Percentiles rank a stretch among this genome's conserved stretches.
Evolutionary conservation across 2,797 vertebrate species (phyloP).

Genomic region (Helicolenus hilgendorfi): DNA sequence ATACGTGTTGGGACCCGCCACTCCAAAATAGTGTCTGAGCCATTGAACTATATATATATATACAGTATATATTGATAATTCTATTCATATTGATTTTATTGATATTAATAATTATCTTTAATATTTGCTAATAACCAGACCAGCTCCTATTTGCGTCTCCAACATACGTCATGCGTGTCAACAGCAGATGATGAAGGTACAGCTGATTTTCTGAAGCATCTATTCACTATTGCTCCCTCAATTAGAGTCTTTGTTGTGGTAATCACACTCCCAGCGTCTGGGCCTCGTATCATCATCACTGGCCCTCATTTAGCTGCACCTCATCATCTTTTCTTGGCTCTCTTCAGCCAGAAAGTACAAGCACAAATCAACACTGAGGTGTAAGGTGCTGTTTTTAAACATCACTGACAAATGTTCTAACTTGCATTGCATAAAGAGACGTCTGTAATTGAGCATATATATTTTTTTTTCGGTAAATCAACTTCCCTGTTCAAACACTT

Average conservation of each 20-base stretch:
- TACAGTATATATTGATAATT: no score
- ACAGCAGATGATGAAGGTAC: conserved; percentile 9
- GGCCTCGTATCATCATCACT: conserved; percentile 38
- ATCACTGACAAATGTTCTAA: neutral
- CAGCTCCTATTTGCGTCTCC: no score
- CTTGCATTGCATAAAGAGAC: no score
- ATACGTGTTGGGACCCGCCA: no score
- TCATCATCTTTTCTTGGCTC: conserved; percentile 29
- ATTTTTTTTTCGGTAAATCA: no score
- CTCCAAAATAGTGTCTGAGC: no score
- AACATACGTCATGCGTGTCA: neutral
- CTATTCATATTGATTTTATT: no score
- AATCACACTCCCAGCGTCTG: conserved; percentile 37
- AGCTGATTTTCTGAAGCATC: conserved; percentile 48
- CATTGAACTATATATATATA: no score
- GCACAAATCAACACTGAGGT: neutral
- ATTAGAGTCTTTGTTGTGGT: conserved; percentile 70
- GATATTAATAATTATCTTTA: no score
- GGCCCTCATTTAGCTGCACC: conserved; percentile 26
- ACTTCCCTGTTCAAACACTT: no score
- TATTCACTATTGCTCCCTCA: conserved; percentile 45
- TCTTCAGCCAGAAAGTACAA: neutral
- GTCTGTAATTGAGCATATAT: no score
- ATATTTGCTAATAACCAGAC: no score
- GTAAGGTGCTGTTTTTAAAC: neutral